These are phyloP conservation scores for Turritopsis dohrnii DNA, from an alignment of 30 jellyfish, hydroid and myxozoan species.

Conservation along the genomic window DNA sequence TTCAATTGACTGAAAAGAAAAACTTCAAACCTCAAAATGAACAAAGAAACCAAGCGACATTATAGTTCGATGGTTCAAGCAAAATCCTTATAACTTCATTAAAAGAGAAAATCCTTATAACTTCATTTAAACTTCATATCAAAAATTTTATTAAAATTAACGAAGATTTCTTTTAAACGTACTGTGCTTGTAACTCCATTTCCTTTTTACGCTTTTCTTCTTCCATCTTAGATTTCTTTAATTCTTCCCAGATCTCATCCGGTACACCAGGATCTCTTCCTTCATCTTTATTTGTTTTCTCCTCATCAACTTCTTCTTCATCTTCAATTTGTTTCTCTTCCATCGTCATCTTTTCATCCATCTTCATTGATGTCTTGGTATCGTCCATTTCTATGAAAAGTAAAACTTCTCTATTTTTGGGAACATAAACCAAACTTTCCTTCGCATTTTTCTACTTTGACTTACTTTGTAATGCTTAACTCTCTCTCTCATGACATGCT, in stretches of 20 bases:
- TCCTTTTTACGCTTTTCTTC: slow-evolving; percentile 4
- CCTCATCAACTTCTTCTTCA: neutral
- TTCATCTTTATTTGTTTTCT: neutral
- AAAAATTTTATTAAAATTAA: no score
- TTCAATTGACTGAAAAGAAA: neutral
- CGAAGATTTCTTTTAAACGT: neutral
- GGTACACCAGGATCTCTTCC: slow-evolving; percentile 28
- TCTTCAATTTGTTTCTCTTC: neutral
- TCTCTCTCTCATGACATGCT: no score
- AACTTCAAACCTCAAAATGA: neutral
- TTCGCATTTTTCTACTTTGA: neutral
- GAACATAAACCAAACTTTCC: neutral
- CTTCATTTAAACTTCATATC: no score
- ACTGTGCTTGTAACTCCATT: neutral
- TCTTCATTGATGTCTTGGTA: neutral
- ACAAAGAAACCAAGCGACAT: neutral
- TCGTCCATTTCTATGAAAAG: slow-evolving; percentile 1
- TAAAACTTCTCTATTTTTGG: neutral
- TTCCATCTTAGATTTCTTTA: neutral
- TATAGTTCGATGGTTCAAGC: no score
- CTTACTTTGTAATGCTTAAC: no score
- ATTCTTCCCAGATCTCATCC: slow-evolving; percentile 19
- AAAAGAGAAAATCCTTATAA: no score
- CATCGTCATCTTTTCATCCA: neutral
- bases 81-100: no score